phyloP scores from a whole-genome alignment of 2,113 vertebrate genomes.

The Cacatua alba region DNA sequence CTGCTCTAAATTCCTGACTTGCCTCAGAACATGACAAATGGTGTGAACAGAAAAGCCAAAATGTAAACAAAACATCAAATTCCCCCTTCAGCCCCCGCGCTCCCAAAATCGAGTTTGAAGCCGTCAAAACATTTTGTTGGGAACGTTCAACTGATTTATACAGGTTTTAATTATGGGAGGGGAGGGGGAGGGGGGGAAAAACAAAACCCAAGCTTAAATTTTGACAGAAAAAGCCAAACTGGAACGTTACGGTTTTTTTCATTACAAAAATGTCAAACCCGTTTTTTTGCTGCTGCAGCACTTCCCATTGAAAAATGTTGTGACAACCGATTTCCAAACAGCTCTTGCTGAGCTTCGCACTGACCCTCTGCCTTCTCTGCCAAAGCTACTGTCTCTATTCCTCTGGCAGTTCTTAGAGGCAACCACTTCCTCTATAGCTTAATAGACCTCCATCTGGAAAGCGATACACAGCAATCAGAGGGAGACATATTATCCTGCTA shows the following conservation, averaged over 20 bases:
- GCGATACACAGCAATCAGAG: not conserved
- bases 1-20: constrained; percentile 34
- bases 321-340: not conserved
- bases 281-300: constrained; percentile 21
- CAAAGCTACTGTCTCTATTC: not conserved
- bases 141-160: constrained; percentile 21
- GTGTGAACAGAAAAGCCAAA: constrained; percentile 29
- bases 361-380: constrained; percentile 16
- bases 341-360: not conserved
- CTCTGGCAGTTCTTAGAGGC: not conserved
- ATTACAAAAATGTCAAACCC: constrained; percentile 10
- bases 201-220: not conserved
- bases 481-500: not conserved
- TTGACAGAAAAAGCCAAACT: not conserved
- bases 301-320: constrained; percentile 2
- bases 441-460: not conserved
- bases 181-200: accelerated
- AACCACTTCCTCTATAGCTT: not conserved
- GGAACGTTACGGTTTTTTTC: constrained; percentile 38
- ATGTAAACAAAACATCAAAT: constrained; percentile 32
- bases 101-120: constrained; percentile 15
- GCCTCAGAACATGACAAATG: constrained; percentile 38
- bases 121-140: not conserved
- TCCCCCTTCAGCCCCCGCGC: not conserved
- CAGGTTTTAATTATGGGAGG: not conserved